phyloP scores from a whole-genome alignment of 2,888 invertebrate species.

The Hydroisotoma schaefferi region DNA sequence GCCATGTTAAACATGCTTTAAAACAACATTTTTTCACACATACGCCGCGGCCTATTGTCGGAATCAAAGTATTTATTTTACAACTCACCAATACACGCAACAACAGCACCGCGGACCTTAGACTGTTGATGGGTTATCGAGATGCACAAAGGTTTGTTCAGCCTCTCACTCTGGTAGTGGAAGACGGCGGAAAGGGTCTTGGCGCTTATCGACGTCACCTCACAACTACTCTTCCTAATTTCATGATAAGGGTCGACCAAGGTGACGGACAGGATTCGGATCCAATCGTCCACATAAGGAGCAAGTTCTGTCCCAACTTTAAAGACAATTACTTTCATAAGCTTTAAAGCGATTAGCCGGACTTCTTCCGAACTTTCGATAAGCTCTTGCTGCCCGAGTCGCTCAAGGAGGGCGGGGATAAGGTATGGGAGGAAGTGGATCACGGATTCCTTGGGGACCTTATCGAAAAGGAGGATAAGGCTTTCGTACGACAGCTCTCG shows the following conservation, averaged over 20 bases:
- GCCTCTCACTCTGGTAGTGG: conserved; percentile 68
- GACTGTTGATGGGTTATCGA: conserved; percentile 79
- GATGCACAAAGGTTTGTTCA: conserved; percentile 68
- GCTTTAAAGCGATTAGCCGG: conserved; percentile 64
- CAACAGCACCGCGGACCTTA: conserved; percentile 68
- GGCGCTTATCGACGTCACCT: conserved; percentile 65
- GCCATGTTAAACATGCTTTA: no score
- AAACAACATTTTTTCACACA: no score
- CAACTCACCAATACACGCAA: conserved; percentile 57
- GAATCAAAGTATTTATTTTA: no score
- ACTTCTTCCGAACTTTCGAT: conserved; percentile 76
- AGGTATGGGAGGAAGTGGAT: conserved; percentile 52
- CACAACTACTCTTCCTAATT: conserved; percentile 74
- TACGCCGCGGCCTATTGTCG: no score
- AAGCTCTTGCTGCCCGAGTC: conserved; percentile 73
- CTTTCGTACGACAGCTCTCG: conserved; percentile 42
- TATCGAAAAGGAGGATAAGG: conserved; percentile 18
- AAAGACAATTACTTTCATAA: conserved; percentile 65
- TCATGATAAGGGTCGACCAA: conserved; percentile 74
- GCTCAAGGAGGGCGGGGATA: conserved; percentile 69
- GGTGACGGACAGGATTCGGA: conserved; percentile 59
- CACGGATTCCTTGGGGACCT: conserved; percentile 20
- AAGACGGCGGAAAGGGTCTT: conserved; percentile 65
- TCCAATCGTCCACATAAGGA: conserved; percentile 70
- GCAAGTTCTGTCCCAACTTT: conserved; percentile 59